Conservation (phyloP, 2,888 invertebrate species). For the Lasioglossum morio region DNA sequence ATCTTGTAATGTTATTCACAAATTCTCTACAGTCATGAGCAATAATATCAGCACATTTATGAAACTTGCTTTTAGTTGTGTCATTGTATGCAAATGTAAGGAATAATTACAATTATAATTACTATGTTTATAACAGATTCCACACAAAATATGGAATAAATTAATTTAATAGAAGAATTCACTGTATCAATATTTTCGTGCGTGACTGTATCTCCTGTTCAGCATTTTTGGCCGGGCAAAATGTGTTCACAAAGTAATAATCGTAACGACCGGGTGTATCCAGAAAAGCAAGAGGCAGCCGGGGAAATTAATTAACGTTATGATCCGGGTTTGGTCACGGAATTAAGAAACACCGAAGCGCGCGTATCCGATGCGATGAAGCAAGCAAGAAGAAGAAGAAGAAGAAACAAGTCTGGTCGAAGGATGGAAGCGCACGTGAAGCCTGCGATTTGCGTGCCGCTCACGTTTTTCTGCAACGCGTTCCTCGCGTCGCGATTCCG, state of each 20-base stretch:
- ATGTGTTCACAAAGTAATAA: neutral
- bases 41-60: too few relatives aligned
- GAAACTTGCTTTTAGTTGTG: neutral
- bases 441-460: slow-evolving; percentile 79
- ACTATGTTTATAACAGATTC: neutral
- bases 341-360: slow-evolving; percentile 52
- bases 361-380: slow-evolving; percentile 16
- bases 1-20: too few relatives aligned
- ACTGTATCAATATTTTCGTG: neutral
- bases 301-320: slow-evolving; percentile 53
- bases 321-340: slow-evolving; percentile 43
- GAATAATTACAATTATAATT: neutral
- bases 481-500: slow-evolving; percentile 78
- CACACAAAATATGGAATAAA: neutral
- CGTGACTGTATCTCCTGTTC: neutral
- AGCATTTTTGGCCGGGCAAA: neutral
- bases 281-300: neutral
- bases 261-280: neutral
- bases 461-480: slow-evolving; percentile 80
- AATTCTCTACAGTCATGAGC: too few relatives aligned
- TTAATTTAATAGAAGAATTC: neutral
- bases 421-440: slow-evolving; percentile 61
- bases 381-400: neutral
- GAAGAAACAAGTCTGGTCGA: slow-evolving; percentile 20
- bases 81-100: neutral